Evolutionary conservation across 1,140 invertebrate species (phyloP).

Genomic region (Drosophila kanapiae): DNA sequence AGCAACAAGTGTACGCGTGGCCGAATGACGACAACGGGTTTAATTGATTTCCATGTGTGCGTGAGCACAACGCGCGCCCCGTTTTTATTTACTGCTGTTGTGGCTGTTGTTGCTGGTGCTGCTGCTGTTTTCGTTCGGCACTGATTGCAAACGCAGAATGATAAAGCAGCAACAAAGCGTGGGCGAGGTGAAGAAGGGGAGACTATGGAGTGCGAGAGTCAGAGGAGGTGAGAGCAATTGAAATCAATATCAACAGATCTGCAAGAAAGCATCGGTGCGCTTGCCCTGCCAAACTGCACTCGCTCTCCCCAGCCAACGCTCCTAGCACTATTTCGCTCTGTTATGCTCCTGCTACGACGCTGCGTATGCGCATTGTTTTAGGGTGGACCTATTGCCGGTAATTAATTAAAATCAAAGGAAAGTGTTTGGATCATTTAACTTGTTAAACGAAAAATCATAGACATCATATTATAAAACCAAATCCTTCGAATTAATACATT

Average conservation of each 20-base stretch:
- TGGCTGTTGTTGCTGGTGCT: slow-evolving; percentile 17
- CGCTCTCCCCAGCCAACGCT: slow-evolving; percentile 8
- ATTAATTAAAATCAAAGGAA: not conserved
- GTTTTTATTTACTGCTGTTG: slow-evolving; percentile 30
- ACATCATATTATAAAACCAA: too few relatives aligned
- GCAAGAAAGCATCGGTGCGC: slow-evolving; percentile 17
- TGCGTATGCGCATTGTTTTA: slow-evolving; percentile 43
- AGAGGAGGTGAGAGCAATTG: slow-evolving; percentile 19
- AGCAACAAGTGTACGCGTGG: slow-evolving; percentile 79
- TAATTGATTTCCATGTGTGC: slow-evolving; percentile 73
- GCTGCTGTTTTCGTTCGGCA: slow-evolving; percentile 35
- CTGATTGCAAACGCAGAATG: slow-evolving; percentile 70
- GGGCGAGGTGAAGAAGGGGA: not conserved
- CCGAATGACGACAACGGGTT: slow-evolving; percentile 77
- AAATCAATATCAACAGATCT: slow-evolving; percentile 50
- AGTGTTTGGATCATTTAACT: not conserved
- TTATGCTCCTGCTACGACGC: slow-evolving; percentile 5
- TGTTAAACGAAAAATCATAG: not conserved
- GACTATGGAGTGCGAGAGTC: not conserved
- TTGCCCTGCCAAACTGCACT: not conserved
- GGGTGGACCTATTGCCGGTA: slow-evolving; percentile 5
- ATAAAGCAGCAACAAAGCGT: slow-evolving; percentile 43
- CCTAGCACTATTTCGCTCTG: slow-evolving; percentile 8
- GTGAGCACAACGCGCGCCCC: slow-evolving; percentile 60
- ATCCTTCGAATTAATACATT: not conserved